A percentile compares a stretch with the other conserved stretches of the same genome.
Evolutionary conservation across 2,888 invertebrate species (phyloP).

Genomic region (Slavum lentiscoides): DNA sequence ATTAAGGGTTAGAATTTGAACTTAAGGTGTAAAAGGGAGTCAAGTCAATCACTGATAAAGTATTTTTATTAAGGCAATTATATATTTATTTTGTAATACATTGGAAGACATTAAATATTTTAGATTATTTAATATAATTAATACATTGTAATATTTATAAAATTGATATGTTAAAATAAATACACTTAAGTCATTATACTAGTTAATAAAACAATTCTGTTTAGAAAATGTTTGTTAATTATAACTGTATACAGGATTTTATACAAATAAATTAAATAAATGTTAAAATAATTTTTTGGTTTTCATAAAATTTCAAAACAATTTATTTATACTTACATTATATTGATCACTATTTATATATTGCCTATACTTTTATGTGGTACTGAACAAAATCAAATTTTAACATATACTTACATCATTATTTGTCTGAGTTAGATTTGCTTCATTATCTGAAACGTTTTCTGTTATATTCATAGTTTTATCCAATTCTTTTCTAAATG

Average conservation of each 20-base stretch:
- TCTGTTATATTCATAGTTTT: not conserved
- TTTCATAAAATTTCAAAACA: too few species aligned
- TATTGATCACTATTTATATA: not conserved
- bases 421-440: not conserved
- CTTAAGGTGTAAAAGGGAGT: not conserved
- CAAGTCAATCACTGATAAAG: not conserved
- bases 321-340: not conserved
- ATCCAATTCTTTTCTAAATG: conserved; percentile 11
- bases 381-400: not conserved
- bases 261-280: too few species aligned
- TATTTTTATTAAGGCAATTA: not conserved
- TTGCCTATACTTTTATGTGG: not conserved
- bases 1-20: not conserved
- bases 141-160: too few species aligned
- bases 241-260: too few species aligned
- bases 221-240: too few species aligned
- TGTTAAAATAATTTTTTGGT: too few species aligned
- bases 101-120: too few species aligned
- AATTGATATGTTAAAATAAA: too few species aligned
- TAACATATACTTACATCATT: conserved; percentile 10
- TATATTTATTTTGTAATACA: not conserved
- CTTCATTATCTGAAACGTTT: not conserved
- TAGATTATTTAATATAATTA: too few species aligned
- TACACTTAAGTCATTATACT: too few species aligned
- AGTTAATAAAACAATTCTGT: too few species aligned